phyloP scores from a whole-genome alignment of 1,140 invertebrate genomes.

The Uloborus diversus region DNA sequence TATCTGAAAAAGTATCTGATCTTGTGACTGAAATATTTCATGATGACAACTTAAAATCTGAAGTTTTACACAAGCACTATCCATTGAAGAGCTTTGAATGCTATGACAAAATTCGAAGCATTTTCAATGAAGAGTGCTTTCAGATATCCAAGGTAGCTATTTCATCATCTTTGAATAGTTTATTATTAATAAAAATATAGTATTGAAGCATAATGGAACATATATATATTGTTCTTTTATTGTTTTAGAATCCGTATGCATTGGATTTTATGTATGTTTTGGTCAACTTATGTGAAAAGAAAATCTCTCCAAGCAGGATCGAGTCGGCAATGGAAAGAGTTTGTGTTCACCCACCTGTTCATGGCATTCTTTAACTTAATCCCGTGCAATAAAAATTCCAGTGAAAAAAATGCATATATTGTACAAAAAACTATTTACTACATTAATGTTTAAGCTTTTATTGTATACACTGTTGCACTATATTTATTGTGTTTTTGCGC shows the following conservation, averaged over 20 bases:
- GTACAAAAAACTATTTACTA: too few species aligned
- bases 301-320: slow-evolving; percentile 51
- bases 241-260: slow-evolving; percentile 63
- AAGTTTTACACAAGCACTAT: background rate
- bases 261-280: slow-evolving; percentile 67
- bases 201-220: background rate
- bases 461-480: too few species aligned
- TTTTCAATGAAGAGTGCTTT: slow-evolving; percentile 45
- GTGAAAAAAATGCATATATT: too few species aligned
- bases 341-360: slow-evolving; percentile 57
- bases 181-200: background rate
- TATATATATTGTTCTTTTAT: background rate
- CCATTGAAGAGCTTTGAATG: slow-evolving; percentile 28
- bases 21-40: slow-evolving; percentile 15
- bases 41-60: background rate
- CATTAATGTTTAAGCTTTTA: too few species aligned
- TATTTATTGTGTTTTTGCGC: too few species aligned
- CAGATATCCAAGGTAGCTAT: slow-evolving; percentile 18
- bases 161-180: background rate
- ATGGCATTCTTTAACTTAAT: slow-evolving; percentile 50
- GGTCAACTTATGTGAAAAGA: slow-evolving; percentile 67
- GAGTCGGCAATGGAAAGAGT: slow-evolving; percentile 59
- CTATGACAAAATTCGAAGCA: slow-evolving; percentile 17
- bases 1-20: background rate
- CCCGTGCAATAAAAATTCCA: too few species aligned